A percentile compares a stretch with the other conserved stretches of the same genome.
Evolutionary conservation across 2,888 invertebrate genomes (phyloP).

Genomic region (Acleris cristana): DNA sequence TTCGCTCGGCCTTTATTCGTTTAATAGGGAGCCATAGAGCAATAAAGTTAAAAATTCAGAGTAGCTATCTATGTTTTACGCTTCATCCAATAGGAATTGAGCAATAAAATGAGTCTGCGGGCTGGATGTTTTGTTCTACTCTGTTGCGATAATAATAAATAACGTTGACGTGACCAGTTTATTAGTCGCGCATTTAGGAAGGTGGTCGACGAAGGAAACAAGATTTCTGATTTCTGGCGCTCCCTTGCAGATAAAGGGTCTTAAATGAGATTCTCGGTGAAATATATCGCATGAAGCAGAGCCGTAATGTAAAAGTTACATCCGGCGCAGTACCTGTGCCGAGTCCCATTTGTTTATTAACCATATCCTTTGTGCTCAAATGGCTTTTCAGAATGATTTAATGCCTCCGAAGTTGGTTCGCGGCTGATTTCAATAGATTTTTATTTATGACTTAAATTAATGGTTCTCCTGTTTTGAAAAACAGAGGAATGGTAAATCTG

Average conservation of each 20-base stretch:
- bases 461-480: conserved; percentile 48
- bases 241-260: conserved; percentile 56
- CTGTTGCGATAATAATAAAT: conserved; percentile 78
- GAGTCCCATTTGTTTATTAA: conserved; percentile 74
- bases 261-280: conserved; percentile 55
- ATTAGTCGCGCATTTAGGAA: conserved; percentile 74
- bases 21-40: conserved; percentile 11
- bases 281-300: conserved; percentile 47
- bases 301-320: conserved; percentile 51
- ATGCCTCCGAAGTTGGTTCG: conserved; percentile 56
- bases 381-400: conserved; percentile 72
- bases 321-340: conserved; percentile 59
- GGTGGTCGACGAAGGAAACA: conserved; percentile 58
- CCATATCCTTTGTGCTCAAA: conserved; percentile 73
- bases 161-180: conserved; percentile 78
- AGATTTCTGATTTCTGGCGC: conserved; percentile 61
- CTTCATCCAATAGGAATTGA: conserved; percentile 53
- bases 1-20: conserved; percentile 16
- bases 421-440: conserved; percentile 56
- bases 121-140: conserved; percentile 66
- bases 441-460: conserved; percentile 60
- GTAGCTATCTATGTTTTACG: conserved; percentile 32
- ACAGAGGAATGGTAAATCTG: conserved; percentile 30
- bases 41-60: conserved; percentile 32
- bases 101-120: conserved; percentile 61